Percentiles rank a stretch among this genome's conserved stretches.
Evolutionary conservation across 2,888 invertebrate species (phyloP).

Genomic region (Drosophila koepferae): DNA sequence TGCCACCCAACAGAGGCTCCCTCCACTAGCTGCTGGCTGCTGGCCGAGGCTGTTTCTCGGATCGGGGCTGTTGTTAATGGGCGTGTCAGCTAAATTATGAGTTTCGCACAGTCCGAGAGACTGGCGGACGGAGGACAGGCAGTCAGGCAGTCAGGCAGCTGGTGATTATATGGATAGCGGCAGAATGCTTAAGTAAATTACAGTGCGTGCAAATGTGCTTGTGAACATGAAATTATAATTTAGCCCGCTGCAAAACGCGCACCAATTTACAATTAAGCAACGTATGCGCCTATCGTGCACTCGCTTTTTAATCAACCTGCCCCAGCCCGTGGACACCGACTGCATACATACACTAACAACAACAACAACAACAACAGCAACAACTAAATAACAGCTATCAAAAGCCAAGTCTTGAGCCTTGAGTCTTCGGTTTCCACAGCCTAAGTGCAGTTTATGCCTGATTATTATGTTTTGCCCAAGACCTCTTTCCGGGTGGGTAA

Average conservation of each 20-base stretch:
- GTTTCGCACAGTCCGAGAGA: constrained; percentile 71
- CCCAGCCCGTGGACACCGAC: constrained; percentile 22
- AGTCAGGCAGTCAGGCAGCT: constrained; percentile 19
- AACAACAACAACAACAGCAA: background rate
- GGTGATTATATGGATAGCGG: constrained; percentile 68
- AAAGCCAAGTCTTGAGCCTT: constrained; percentile 23
- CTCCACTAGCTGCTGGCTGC: constrained; percentile 5
- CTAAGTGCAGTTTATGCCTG: constrained; percentile 77
- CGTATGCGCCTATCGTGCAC: constrained; percentile 50
- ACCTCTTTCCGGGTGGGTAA: constrained; percentile 72
- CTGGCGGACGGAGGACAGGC: constrained; percentile 12
- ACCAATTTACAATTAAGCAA: constrained; percentile 75
- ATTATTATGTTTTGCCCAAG: constrained; percentile 65
- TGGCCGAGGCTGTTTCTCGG: background rate
- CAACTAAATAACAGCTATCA: constrained; percentile 44
- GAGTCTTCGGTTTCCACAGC: constrained; percentile 36
- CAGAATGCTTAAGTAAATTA: constrained; percentile 81
- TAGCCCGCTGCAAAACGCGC: constrained; percentile 57
- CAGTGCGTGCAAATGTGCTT: constrained; percentile 82
- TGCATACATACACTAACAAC: constrained; percentile 4
- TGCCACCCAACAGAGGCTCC: constrained; percentile 69
- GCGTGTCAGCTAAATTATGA: constrained; percentile 81
- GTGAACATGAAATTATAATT: constrained; percentile 80
- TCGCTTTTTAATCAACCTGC: constrained; percentile 67
- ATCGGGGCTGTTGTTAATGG: constrained; percentile 70